Evolutionary conservation across 2,113 vertebrate species (phyloP).

Genomic region (Bos taurus): ARS-UCD2.0 NC_037332.1:18306501-18307000

Average conservation of each 20-base stretch:
- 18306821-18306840: neutral
- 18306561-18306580: neutral
- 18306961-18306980: neutral
- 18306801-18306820: neutral
- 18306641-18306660: too few species aligned
- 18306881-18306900: neutral
- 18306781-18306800: too few species aligned
- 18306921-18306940: neutral
- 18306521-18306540: neutral
- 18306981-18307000: neutral
- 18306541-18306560: neutral
- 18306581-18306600: neutral
- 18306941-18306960: neutral
- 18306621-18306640: neutral
- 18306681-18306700: too few species aligned
- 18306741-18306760: too few species aligned
- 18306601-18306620: neutral
- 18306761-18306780: too few species aligned
- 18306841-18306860: neutral
- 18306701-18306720: too few species aligned
- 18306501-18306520: too few species aligned
- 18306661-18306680: too few species aligned
- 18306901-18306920: neutral
- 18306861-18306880: neutral
- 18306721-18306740: too few species aligned